Base-by-base conservation (phyloP, 2,888 invertebrate species). In the Eurois occulta region DNA sequence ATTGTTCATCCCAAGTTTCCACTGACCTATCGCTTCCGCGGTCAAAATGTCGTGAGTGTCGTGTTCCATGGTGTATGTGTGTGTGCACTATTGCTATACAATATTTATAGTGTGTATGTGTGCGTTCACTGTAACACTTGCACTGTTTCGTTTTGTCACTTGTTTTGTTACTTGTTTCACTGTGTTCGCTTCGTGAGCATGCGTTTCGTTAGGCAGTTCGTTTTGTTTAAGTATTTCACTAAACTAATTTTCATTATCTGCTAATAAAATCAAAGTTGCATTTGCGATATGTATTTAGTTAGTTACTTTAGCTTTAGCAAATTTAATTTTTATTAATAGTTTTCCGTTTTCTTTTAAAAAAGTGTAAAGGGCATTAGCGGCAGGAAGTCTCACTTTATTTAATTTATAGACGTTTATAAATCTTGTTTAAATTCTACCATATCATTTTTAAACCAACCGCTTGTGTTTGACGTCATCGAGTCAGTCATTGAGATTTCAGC, bases 1-100 rank as follows among this genome's bases (percentile, higher is more conserved):
- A 89, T 87, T 89, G 88, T 89, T 86, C 86, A 83, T 87, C 86
- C 76, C 70, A 77, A 78, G 32, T 75, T 84, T 80, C 69, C 91
- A 96, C 96, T 95, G 94, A 96, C 96, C 96, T 96, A 96, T 94
- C 78, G 95, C 96, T 89, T 96, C 96, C 86, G 92, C 89, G 81
- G 93, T 93, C 94, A 96, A 92, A 90, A 93, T 94, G 90, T 94
- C 93, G 75, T 81, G 80, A 92, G 93, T 94, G 88, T 93, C 87
- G 91, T 93, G 94, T 94, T 93, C 93, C 95, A 95, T 95, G 88
- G 90, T 94, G 92, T 90, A 84, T 91, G 86, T 89, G 86, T 88
- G 75, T 77, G 78, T 71, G 76, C 82, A 86, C 84, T 80, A 60
- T 83, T 81, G 78, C 73, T 78, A 43, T 86, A 82, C 71, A 85